These are phyloP conservation scores for Schizopygopsis malacanthus DNA, from an alignment of 2,797 vertebrate species.

Conservation along the genomic window DNA sequence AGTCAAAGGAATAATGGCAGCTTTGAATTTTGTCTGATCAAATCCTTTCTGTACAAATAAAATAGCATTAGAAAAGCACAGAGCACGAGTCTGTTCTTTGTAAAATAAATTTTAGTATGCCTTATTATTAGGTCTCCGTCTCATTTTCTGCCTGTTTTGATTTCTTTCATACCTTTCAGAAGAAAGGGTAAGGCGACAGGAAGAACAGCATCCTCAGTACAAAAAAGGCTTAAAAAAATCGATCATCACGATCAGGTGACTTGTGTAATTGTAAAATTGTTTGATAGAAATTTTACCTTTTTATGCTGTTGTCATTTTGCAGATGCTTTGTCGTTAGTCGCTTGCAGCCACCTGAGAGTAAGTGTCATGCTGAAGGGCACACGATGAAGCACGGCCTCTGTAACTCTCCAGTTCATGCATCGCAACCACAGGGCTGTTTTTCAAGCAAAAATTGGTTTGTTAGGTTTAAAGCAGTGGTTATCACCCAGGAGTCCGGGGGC, in stretches of 20 bases:
- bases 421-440: no score
- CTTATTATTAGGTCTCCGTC: conserved; percentile 47
- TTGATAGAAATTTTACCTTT: background rate
- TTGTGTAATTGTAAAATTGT: background rate
- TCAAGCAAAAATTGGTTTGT: background rate
- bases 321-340: background rate
- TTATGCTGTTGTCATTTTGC: conserved; percentile 3
- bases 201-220: conserved; percentile 41
- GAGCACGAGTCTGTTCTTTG: background rate
- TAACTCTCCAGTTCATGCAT: no score
- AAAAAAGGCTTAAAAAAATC: background rate
- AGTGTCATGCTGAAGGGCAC: background rate
- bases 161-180: conserved; percentile 52
- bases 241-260: background rate
- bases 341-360: conserved; percentile 2
- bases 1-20: conserved; percentile 13
- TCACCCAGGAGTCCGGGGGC: background rate
- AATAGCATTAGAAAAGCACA: conserved; percentile 7
- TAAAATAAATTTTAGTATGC: conserved; percentile 29
- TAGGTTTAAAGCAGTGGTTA: background rate
- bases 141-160: conserved; percentile 55
- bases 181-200: conserved; percentile 22
- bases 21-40: conserved; percentile 16
- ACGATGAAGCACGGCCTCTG: no score
- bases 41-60: conserved; percentile 9